Percentiles rank a stretch among this genome's conserved stretches.
phyloP scores from a whole-genome alignment of 2,113 vertebrate genomes.

The Larimichthys crocea region DNA sequence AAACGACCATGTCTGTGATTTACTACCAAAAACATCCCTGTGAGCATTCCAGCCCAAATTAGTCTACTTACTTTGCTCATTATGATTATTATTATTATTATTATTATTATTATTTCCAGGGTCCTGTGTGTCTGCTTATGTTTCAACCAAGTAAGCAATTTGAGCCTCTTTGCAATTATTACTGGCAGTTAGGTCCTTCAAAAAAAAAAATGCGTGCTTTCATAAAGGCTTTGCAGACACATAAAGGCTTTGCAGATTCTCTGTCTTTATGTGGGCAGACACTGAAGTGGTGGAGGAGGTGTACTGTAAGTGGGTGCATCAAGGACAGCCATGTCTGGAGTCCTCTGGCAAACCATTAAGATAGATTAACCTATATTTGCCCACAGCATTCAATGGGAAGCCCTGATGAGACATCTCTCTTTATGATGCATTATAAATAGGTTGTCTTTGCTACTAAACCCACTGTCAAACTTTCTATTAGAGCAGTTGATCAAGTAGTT shows the following conservation, averaged over 20 bases:
- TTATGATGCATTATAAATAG: not conserved
- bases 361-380: not conserved
- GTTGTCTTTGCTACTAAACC: not conserved
- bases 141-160: slow-evolving; percentile 37
- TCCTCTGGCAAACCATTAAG: slow-evolving; percentile 15
- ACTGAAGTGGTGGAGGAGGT: not conserved
- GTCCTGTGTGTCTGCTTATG: slow-evolving; percentile 31
- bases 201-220: not conserved
- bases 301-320: slow-evolving; percentile 9
- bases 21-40: slow-evolving; percentile 30
- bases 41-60: slow-evolving; percentile 48
- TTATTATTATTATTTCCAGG: slow-evolving; percentile 33
- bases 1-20: slow-evolving; percentile 45
- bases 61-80: slow-evolving; percentile 1
- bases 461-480: not conserved
- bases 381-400: not conserved
- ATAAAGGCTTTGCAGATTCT: not conserved
- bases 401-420: not conserved
- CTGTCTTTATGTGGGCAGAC: not conserved
- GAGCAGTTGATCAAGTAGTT: not conserved
- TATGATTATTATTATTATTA: slow-evolving; percentile 31
- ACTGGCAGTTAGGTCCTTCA: slow-evolving; percentile 10
- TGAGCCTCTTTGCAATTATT: slow-evolving; percentile 23
- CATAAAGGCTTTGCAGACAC: not conserved
- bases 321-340: slow-evolving; percentile 33